phyloP scores from a whole-genome alignment of 2,797 vertebrate species.

The Pyrocephalus nanus region DNA sequence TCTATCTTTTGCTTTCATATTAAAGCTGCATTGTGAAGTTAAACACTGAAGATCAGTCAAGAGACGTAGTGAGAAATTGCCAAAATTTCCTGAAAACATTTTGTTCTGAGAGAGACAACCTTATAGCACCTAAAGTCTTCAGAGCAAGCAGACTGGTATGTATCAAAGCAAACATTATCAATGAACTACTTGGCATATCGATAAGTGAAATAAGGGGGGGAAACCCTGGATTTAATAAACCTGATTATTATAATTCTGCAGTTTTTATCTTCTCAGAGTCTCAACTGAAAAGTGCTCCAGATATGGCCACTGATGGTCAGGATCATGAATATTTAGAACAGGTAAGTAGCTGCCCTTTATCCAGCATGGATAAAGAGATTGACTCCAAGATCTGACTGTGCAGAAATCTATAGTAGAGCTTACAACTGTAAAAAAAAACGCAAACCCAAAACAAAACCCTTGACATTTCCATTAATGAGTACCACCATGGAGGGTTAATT shows the following conservation, averaged over 20 bases:
- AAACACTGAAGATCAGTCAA: slow-evolving; percentile 14
- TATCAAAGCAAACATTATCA: background rate
- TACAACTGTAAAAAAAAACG: background rate
- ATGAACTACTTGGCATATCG: background rate
- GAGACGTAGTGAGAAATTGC: background rate
- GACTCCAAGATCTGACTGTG: background rate
- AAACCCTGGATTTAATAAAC: background rate
- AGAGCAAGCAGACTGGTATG: background rate
- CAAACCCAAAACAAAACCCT: background rate
- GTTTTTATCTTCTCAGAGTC: background rate
- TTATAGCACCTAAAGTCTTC: background rate
- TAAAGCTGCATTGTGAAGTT: background rate
- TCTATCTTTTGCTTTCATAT: background rate
- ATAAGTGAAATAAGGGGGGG: background rate
- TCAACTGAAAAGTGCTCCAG: background rate
- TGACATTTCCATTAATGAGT: background rate
- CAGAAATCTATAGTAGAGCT: background rate
- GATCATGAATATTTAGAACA: background rate
- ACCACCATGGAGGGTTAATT: background rate
- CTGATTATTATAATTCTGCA: background rate
- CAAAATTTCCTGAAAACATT: slow-evolving; percentile 6
- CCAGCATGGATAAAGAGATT: background rate
- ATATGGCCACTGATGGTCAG: background rate
- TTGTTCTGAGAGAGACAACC: background rate
- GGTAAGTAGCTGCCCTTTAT: background rate